phyloP scores from a whole-genome alignment of 2,113 vertebrate species.

The Papio anubis region DNA sequence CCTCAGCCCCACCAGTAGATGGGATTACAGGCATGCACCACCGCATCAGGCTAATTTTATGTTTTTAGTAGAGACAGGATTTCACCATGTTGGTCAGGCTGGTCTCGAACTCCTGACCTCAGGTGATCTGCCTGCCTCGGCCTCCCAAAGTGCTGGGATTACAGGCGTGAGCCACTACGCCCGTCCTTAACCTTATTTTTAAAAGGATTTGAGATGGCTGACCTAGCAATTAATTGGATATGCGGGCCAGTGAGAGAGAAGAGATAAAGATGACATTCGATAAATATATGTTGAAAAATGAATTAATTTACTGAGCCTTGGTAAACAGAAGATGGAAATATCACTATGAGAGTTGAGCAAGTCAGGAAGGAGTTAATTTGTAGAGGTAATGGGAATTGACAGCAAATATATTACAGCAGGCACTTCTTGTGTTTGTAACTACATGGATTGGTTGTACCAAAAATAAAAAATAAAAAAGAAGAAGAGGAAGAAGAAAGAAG shows the following conservation, averaged over 20 bases:
- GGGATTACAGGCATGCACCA: too few species aligned
- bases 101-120: too few species aligned
- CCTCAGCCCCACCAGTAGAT: too few species aligned
- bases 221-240: not conserved
- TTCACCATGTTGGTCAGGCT: too few species aligned
- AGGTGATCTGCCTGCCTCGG: too few species aligned
- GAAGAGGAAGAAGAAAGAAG: too few species aligned
- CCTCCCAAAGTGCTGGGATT: too few species aligned
- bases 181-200: not conserved
- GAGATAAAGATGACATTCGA: not conserved
- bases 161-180: too few species aligned
- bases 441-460: not conserved
- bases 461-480: not conserved
- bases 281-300: conserved; percentile 23
- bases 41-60: too few species aligned
- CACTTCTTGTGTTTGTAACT: not conserved
- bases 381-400: conserved; percentile 12
- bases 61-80: too few species aligned
- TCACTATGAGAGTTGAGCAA: not conserved
- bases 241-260: not conserved
- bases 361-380: conserved; percentile 9
- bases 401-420: not conserved
- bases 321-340: not conserved
- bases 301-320: not conserved
- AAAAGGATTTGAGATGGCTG: not conserved